A percentile compares a stretch with the other conserved stretches of the same genome.
These are phyloP conservation scores for Callionymus lyra DNA, from an alignment of 2,113 vertebrate genomes.

Conservation along the genomic window DNA sequence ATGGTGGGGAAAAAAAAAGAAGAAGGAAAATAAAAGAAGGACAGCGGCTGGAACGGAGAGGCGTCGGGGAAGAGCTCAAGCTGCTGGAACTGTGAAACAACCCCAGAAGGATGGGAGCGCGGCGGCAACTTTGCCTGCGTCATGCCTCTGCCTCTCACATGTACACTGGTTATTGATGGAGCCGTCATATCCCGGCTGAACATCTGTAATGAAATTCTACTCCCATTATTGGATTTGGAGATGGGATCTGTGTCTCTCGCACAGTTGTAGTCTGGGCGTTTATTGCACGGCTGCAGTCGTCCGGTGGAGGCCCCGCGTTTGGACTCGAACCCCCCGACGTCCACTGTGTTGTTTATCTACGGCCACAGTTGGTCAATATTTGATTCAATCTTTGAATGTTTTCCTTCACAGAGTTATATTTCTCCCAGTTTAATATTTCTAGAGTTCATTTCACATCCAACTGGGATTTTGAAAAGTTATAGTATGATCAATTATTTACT, in stretches of 20 bases:
- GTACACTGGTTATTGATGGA: slow-evolving; percentile 64
- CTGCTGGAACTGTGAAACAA: slow-evolving; percentile 44
- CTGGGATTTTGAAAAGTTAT: too few relatives aligned
- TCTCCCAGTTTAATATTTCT: too few relatives aligned
- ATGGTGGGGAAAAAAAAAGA: slow-evolving; percentile 32
- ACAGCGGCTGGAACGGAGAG: slow-evolving; percentile 27
- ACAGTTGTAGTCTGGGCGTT: slow-evolving; percentile 47
- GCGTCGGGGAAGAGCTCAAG: slow-evolving; percentile 14
- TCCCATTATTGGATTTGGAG: slow-evolving; percentile 59
- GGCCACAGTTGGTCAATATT: too few relatives aligned
- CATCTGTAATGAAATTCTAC: slow-evolving; percentile 66
- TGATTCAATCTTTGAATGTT: too few relatives aligned
- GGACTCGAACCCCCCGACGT: too few relatives aligned
- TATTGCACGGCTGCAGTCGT: slow-evolving; percentile 35
- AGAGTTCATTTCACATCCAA: too few relatives aligned
- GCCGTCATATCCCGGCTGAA: slow-evolving; percentile 60
- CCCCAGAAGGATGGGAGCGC: slow-evolving; percentile 40
- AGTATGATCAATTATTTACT: too few relatives aligned
- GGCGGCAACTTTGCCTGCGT: slow-evolving; percentile 48
- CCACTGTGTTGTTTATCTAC: too few relatives aligned
- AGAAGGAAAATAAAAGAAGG: slow-evolving; percentile 22
- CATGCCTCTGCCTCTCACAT: slow-evolving; percentile 47
- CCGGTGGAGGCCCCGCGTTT: slow-evolving; percentile 4
- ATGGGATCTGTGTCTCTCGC: slow-evolving; percentile 48
- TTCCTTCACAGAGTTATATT: too few relatives aligned